Conservation (phyloP, 2,113 vertebrate genomes). For the Chauna torquata region DNA sequence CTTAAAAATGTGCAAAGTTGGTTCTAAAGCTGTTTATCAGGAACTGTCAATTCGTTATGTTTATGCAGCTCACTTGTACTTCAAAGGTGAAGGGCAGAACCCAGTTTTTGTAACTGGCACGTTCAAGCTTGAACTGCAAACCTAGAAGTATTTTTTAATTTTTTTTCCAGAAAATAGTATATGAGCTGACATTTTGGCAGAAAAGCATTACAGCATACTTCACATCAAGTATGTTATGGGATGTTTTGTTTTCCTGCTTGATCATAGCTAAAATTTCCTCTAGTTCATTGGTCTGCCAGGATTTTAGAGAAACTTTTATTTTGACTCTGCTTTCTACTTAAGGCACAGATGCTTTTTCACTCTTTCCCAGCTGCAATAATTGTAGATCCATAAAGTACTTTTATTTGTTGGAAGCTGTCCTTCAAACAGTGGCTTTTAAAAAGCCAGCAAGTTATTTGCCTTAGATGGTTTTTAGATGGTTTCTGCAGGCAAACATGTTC, state of each 20-base stretch:
- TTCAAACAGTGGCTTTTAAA: not conserved
- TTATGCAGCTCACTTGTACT: not conserved
- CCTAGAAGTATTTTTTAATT: not conserved
- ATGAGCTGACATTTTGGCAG: not conserved
- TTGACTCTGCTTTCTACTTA: not conserved
- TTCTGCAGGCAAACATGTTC: not conserved
- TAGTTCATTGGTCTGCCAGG: not conserved
- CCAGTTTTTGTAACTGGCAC: not conserved
- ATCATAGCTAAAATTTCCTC: not conserved
- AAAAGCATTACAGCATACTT: not conserved
- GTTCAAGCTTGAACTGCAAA: not conserved
- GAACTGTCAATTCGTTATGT: not conserved
- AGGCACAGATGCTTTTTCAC: not conserved
- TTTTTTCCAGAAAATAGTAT: not conserved
- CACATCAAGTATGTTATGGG: not conserved
- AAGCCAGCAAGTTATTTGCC: not conserved
- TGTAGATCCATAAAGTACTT: not conserved
- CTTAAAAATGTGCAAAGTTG: not conserved
- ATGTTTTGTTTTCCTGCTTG: not conserved
- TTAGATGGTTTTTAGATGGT: accelerated
- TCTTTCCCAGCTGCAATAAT: not conserved
- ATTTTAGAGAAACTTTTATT: not conserved
- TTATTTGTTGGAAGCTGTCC: not conserved
- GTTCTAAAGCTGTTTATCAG: not conserved
- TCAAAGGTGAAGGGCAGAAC: not conserved